Evolutionary conservation across 2,888 invertebrate genomes (phyloP).

Genomic region (Belgica antarctica): DNA sequence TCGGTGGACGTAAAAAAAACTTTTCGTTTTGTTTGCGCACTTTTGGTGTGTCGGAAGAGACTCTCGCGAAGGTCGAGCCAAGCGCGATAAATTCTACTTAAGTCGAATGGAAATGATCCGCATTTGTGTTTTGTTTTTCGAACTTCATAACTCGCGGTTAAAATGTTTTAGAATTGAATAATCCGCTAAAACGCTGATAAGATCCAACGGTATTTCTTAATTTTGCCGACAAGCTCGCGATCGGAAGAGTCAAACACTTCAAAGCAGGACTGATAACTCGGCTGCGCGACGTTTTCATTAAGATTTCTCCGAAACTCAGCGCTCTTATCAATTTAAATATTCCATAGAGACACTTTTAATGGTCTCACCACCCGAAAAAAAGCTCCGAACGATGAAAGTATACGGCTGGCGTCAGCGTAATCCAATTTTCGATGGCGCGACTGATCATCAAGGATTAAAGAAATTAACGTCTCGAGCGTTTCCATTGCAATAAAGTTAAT

Average conservation of each 20-base stretch:
- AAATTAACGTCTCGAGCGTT: background rate
- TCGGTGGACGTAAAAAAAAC: too few relatives aligned
- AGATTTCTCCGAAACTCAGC: background rate
- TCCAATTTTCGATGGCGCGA: background rate
- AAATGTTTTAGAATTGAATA: background rate
- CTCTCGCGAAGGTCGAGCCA: background rate
- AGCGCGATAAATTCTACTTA: background rate
- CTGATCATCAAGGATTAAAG: background rate
- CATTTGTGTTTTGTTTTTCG: too few relatives aligned
- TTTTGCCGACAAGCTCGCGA: background rate
- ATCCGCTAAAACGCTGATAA: constrained; percentile 1
- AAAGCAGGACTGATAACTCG: constrained; percentile 11
- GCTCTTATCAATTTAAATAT: constrained; percentile 19
- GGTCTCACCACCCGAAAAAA: too few relatives aligned
- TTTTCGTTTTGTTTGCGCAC: too few relatives aligned
- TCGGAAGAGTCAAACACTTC: background rate
- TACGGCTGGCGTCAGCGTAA: background rate
- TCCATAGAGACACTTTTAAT: background rate
- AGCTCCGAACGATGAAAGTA: background rate
- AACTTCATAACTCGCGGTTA: background rate
- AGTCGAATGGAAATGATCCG: background rate
- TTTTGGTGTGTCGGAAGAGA: background rate
- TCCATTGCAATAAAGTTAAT: background rate
- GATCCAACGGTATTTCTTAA: constrained; percentile 12
- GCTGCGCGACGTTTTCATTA: background rate